Base-by-base conservation (phyloP, 2,797 vertebrate genomes). In the Chelonia mydas region DNA sequence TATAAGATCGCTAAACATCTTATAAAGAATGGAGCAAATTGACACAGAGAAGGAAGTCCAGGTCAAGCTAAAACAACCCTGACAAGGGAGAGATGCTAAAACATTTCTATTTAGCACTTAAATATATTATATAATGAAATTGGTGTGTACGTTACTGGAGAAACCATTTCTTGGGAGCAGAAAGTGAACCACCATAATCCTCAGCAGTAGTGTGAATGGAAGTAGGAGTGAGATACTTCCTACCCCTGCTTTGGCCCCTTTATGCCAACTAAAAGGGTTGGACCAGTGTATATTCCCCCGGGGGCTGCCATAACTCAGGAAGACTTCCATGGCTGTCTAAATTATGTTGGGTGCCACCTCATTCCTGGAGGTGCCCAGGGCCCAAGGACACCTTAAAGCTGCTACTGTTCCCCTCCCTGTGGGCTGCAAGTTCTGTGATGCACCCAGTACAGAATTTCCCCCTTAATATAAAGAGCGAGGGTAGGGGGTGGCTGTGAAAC, bases 61-160 rank as follows among this genome's bases (percentile, higher is more conserved):
- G 81, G 15, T 65, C 89, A 92, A 93, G 2, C 28, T 57, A 47
- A 77, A 16, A 0, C 68, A 80, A 9, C 16, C 76, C 53, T 6
- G 37, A 41, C 0, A 51, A 77, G 83, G 53, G 85, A 57, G 87
- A 87, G 57, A 79, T 31, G 77, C 6, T 92, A 80, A 79, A 23
- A n/a, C 2, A 3, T 37, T 90, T 85, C n/a, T 84, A 55, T 90
- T 53, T 96, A 92, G 8, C 81, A 95, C 83, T 89, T 84, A 61
- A 10, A 15, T 8, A 2, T 65, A 90, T 41, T 19, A 19, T 80
- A 27, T 11, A 79, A 3, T 6, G 45, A 49, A 65, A 45, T 33
- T 88, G 31, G 4, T 88, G 87, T 72, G 81, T 85, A 61, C 72
- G 89, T 91, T 83, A 83, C 86, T 96, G 95, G 49, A 77, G 82